Conservation (phyloP, 2,113 vertebrate genomes). For the Condylura cristata region DNA sequence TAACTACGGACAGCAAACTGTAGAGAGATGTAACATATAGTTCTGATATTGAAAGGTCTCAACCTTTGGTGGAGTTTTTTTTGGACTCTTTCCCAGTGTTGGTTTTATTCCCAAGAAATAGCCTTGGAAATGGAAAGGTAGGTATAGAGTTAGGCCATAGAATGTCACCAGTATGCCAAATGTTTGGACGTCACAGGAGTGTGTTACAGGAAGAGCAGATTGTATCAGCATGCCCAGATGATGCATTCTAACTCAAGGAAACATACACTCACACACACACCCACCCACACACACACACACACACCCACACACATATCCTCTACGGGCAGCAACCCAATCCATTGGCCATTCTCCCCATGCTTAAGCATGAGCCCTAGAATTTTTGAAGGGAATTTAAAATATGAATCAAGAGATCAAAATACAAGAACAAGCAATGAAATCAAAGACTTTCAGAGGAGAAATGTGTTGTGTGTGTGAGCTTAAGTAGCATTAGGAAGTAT, state of each 20-base stretch:
- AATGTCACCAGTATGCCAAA: neutral
- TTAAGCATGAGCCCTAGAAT: fast-evolving
- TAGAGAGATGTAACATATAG: neutral
- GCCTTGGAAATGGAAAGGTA: neutral
- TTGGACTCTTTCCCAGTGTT: neutral
- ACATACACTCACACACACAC: neutral
- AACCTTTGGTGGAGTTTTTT: neutral
- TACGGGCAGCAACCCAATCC: too few relatives aligned
- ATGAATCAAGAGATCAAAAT: too few relatives aligned
- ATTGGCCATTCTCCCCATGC: neutral
- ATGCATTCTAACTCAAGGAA: neutral
- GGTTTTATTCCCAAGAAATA: neutral
- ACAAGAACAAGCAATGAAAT: neutral
- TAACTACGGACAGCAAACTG: neutral
- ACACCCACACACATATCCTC: neutral
- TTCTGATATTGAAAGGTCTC: neutral
- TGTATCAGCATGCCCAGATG: neutral
- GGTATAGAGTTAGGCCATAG: neutral
- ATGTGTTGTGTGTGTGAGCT: neutral
- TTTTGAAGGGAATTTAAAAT: neutral
- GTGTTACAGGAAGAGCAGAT: neutral
- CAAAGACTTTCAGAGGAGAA: neutral
- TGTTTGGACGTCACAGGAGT: neutral
- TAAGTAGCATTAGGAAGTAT: neutral
- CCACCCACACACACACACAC: too few relatives aligned